phyloP scores from a whole-genome alignment of 2,797 vertebrate genomes.

The Eulemur mongoz region DNA sequence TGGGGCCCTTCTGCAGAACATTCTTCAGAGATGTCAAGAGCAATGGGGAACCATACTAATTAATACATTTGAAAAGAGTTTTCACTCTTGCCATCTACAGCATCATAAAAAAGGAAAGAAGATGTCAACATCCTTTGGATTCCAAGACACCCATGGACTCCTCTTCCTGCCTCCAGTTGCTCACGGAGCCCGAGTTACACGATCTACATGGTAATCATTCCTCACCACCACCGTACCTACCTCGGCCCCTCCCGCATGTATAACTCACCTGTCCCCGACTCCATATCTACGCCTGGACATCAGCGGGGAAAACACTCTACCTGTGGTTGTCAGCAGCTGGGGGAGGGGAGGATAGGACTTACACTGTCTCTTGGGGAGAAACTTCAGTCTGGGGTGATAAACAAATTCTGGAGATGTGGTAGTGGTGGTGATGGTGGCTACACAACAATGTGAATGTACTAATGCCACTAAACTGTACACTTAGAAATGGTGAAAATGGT shows the following conservation, averaged over 20 bases:
- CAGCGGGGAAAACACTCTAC: not conserved
- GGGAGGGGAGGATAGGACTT: not conserved
- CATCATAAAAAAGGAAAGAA: not conserved
- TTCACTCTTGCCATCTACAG: not conserved
- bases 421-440: not conserved
- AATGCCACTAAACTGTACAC: not conserved
- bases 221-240: too few species aligned
- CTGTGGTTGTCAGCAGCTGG: not conserved
- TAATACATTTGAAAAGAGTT: not conserved
- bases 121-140: not conserved
- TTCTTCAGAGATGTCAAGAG: not conserved
- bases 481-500: not conserved
- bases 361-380: not conserved
- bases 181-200: accelerated
- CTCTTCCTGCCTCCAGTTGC: not conserved
- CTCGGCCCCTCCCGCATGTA: not conserved
- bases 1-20: not conserved
- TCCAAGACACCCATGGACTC: not conserved
- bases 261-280: not conserved
- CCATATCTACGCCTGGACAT: accelerated
- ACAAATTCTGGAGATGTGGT: not conserved
- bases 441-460: not conserved
- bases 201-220: too few species aligned
- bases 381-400: not conserved
- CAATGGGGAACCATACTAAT: not conserved